Evolutionary conservation across 2,113 vertebrate genomes (phyloP).

Genomic region (Melanerpes formicivorus): DNA sequence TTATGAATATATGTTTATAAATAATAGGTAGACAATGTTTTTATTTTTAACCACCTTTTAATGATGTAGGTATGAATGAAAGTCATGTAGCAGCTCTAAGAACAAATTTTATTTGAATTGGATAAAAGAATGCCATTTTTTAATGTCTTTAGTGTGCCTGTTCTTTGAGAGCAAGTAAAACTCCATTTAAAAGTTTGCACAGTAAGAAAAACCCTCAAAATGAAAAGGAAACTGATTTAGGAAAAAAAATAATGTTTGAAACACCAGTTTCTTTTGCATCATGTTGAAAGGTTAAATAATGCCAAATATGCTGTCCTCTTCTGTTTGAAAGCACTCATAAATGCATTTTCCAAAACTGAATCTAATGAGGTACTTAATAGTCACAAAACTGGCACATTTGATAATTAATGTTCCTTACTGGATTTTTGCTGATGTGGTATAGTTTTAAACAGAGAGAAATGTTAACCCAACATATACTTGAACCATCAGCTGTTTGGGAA

Average conservation of each 20-base stretch:
- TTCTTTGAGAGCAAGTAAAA: conserved; percentile 16
- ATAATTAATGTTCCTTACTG: conserved; percentile 81
- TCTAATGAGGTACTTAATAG: conserved; percentile 80
- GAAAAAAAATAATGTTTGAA: background rate
- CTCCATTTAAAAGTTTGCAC: background rate
- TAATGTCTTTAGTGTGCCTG: background rate
- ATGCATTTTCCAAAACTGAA: conserved; percentile 74
- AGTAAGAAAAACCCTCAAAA: background rate
- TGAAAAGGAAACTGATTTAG: background rate
- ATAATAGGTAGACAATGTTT: conserved; percentile 44
- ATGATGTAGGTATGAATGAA: conserved; percentile 40
- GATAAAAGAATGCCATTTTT: background rate
- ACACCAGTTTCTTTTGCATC: conserved; percentile 4
- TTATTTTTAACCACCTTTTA: conserved; percentile 62
- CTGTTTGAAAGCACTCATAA: conserved; percentile 60
- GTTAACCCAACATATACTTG: conserved; percentile 64
- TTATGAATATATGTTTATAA: conserved; percentile 44
- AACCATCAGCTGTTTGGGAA: conserved; percentile 54
- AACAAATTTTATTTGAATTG: background rate
- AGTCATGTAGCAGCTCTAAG: conserved; percentile 51
- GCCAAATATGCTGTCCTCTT: conserved; percentile 8
- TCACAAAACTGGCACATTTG: conserved; percentile 80
- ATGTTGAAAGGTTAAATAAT: conserved; percentile 30
- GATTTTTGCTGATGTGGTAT: conserved; percentile 71
- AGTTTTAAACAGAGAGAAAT: conserved; percentile 54